Evolutionary conservation across 2,113 vertebrate genomes (phyloP).

Genomic region (Neoarius graeffei): DNA sequence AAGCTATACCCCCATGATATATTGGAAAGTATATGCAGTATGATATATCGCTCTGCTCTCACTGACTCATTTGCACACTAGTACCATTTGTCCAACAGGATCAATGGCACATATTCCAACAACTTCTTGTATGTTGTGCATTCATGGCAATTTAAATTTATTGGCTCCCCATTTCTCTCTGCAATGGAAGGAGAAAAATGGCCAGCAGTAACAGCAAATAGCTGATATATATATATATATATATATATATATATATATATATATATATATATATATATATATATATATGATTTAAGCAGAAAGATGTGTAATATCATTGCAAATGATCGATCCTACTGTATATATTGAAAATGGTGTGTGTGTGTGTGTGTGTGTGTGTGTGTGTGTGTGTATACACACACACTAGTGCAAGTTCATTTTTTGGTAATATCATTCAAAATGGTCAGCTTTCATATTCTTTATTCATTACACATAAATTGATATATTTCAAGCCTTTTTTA

Average conservation of each 20-base stretch:
- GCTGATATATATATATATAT: slow-evolving; percentile 41
- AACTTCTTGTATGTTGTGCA: slow-evolving; percentile 47
- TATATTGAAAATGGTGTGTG: neutral
- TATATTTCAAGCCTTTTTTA: no score
- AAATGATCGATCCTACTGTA: neutral
- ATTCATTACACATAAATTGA: no score
- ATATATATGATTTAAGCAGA: slow-evolving; percentile 47
- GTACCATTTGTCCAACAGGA: slow-evolving; percentile 55
- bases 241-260: no score
- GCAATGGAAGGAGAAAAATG: slow-evolving; percentile 37
- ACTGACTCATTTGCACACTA: slow-evolving; percentile 52
- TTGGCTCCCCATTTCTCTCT: slow-evolving; percentile 17
- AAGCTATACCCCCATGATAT: slow-evolving; percentile 38
- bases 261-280: no score
- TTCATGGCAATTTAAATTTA: slow-evolving; percentile 57
- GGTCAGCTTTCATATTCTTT: no score
- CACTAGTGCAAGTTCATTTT: no score
- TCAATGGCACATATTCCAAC: slow-evolving; percentile 57
- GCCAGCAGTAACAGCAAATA: slow-evolving; percentile 22
- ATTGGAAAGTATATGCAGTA: slow-evolving; percentile 43
- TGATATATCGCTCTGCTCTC: slow-evolving; percentile 49
- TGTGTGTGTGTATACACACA: neutral
- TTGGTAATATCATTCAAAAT: no score
- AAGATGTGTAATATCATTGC: neutral
- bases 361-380: neutral